Evolutionary conservation across 2,797 vertebrate genomes (phyloP).

Genomic region (Peromyscus eremicus): DNA sequence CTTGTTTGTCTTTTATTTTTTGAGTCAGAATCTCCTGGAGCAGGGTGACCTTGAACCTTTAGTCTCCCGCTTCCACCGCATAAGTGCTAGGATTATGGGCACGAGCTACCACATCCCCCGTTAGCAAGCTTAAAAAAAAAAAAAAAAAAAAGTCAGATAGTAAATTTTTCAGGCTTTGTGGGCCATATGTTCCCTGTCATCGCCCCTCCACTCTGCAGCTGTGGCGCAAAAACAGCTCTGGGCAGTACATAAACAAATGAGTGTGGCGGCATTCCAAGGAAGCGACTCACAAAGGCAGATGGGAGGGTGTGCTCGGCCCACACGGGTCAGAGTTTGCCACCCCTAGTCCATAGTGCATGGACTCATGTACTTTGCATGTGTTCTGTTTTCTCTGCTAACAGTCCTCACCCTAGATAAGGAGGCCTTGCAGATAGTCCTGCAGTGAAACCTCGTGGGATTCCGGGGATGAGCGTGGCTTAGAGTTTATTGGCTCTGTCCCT

Average conservation of each 20-base stretch:
- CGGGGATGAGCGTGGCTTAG: neutral
- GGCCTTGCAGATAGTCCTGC: no score
- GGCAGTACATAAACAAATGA: neutral
- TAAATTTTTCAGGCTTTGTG: neutral
- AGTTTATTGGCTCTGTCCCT: neutral
- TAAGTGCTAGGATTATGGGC: neutral
- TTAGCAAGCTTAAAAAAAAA: neutral
- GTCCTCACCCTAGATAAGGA: neutral
- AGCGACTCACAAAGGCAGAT: neutral
- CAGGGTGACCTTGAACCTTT: slow-evolving; percentile 18
- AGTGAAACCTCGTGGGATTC: neutral
- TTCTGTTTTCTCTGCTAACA: neutral
- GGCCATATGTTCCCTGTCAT: neutral
- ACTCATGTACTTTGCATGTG: neutral
- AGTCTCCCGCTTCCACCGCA: neutral
- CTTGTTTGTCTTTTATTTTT: neutral
- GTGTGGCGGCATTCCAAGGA: neutral
- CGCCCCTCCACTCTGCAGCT: neutral
- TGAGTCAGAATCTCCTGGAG: neutral
- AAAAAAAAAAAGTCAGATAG: neutral
- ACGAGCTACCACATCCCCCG: neutral
- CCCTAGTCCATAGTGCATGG: neutral
- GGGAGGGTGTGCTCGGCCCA: neutral
- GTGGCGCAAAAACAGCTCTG: neutral
- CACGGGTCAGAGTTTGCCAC: neutral